Percentiles rank a stretch among this genome's conserved stretches.
Conservation (phyloP, 2,888 invertebrate species). For the Tetrapedia diversipes region DNA sequence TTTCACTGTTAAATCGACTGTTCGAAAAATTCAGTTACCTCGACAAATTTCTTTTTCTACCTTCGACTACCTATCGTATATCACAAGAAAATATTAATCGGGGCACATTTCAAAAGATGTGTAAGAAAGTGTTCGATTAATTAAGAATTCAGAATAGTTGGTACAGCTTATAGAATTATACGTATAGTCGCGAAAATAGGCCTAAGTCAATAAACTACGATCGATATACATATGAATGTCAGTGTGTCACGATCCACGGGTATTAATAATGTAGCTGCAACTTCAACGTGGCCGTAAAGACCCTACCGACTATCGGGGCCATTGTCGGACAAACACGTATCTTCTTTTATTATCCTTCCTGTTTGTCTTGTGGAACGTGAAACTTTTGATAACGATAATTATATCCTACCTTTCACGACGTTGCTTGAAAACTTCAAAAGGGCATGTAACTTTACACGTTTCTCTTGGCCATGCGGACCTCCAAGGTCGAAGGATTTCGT, state of each 20-base stretch:
- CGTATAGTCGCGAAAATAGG: too few species aligned
- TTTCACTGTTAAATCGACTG: too few species aligned
- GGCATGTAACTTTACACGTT: background rate
- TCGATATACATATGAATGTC: slow-evolving; percentile 73
- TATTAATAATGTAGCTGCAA: slow-evolving; percentile 55
- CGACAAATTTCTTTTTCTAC: too few species aligned
- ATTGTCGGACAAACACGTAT: slow-evolving; percentile 18
- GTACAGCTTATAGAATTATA: too few species aligned
- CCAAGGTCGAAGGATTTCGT: background rate
- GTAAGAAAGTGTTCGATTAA: background rate
- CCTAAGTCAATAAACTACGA: slow-evolving; percentile 64
- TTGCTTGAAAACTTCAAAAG: background rate
- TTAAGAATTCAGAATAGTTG: slow-evolving; percentile 2
- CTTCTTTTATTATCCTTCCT: background rate
- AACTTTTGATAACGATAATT: slow-evolving; percentile 1
- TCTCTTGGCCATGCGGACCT: background rate
- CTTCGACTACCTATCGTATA: too few species aligned
- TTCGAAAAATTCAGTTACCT: too few species aligned
- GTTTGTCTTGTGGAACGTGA: slow-evolving; percentile 2
- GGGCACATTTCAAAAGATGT: too few species aligned
- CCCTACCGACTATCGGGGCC: background rate
- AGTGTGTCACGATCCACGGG: slow-evolving; percentile 66
- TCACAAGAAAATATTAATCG: too few species aligned
- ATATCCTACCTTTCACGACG: background rate
- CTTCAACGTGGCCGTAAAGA: slow-evolving; percentile 22